Base-by-base conservation (phyloP, 2,888 invertebrate species). In the Drosophila pullipes region DNA sequence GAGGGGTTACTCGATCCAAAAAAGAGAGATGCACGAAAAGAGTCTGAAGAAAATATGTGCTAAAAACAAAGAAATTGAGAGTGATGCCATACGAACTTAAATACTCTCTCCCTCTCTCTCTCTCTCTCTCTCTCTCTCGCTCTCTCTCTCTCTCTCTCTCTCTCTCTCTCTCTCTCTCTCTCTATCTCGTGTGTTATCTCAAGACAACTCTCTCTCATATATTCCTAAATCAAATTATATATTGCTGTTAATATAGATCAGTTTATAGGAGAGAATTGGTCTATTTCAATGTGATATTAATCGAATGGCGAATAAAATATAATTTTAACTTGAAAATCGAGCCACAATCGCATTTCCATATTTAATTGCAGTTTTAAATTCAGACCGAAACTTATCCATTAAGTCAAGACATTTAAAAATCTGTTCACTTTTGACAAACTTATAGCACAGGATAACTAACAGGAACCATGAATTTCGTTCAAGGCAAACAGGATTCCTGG, bases 401-500 rank as follows among this genome's bases (percentile, higher is more conserved):
- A 22, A 22, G 22, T 22, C 22, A 22, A 22, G 22, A 2, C 0
- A 44, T 22, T 44, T 11, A 22, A 44, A 44, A n/a, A 6, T 13
- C 0, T 1, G 11, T 11, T 22, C 11, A 22, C 11, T 44, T 44
- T 22, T 11, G 11, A 22, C 11, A 11, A 44, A 11, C 44, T 44
- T 44, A 11, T 44, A 11, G 44, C 6, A n/a, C 6, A 22, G 44
- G 18, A 25, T 28, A 55, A 28, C 18, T 11, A 28, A 28, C 25
- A 55, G n/a, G 3, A 13, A 28, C 3, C 10, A 55, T 3, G 10
- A 37, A 52, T 47, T 58, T 44, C 0, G 13, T 13, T 13, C 11
- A n/a, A 16, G 60, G 22, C 33, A 30, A 49, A 25, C 28, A 25
- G 37, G n/a, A 30, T 78, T 78, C 81, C 49, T 11, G 63, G 82